These are phyloP conservation scores for Hololepta plana DNA, from an alignment of 2,888 invertebrate species.

Conservation along the genomic window DNA sequence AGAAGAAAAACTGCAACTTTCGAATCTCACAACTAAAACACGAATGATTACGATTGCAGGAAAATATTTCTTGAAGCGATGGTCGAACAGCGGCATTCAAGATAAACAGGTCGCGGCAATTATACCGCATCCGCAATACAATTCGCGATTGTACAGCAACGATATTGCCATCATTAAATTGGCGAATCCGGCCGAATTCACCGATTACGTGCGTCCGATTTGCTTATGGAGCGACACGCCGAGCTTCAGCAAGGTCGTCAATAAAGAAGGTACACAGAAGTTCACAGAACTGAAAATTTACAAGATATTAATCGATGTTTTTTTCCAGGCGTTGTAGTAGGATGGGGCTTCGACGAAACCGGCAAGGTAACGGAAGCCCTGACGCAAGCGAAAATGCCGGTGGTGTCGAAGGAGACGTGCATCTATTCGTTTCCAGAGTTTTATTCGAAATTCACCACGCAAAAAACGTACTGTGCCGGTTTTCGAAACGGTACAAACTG, in stretches of 20 bases:
- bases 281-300: too few species aligned
- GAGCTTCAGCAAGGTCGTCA: slow-evolving; percentile 13
- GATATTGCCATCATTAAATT: slow-evolving; percentile 23
- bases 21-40: too few species aligned
- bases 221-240: slow-evolving; percentile 22
- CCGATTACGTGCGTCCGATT: slow-evolving; percentile 22
- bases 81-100: slow-evolving; percentile 23
- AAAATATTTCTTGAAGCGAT: slow-evolving; percentile 22
- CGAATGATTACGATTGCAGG: too few species aligned
- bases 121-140: slow-evolving; percentile 20
- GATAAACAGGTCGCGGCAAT: slow-evolving; percentile 19
- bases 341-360: slow-evolving; percentile 37
- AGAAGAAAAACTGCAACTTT: background rate
- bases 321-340: slow-evolving; percentile 21
- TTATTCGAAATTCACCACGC: slow-evolving; percentile 37
- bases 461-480: slow-evolving; percentile 33
- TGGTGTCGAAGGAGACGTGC: slow-evolving; percentile 39
- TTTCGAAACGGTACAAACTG: slow-evolving; percentile 26
- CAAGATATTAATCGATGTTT: too few species aligned
- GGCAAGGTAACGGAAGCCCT: slow-evolving; percentile 38
- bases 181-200: slow-evolving; percentile 15
- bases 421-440: slow-evolving; percentile 40
- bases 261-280: slow-evolving; percentile 18
- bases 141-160: slow-evolving; percentile 17
- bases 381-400: slow-evolving; percentile 38